These are phyloP conservation scores for Baronia brevicornis DNA, from an alignment of 2,888 invertebrate species.

Conservation along the genomic window DNA sequence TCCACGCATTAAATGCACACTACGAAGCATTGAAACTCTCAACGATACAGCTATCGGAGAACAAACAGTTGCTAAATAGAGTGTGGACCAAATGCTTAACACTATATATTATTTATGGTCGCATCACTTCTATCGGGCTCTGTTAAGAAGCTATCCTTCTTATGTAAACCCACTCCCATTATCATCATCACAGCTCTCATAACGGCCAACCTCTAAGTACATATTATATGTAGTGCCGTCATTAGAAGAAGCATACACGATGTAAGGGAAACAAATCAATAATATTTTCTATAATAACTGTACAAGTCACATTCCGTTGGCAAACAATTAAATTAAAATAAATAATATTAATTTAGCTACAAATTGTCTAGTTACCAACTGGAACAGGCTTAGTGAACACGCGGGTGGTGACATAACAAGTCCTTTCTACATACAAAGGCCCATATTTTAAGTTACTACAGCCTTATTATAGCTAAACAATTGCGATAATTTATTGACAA, in stretches of 20 bases:
- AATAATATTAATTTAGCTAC: conserved; percentile 70
- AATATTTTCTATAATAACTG: conserved; percentile 64
- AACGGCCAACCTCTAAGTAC: conserved; percentile 21
- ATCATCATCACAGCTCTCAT: conserved; percentile 24
- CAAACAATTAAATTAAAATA: conserved; percentile 67
- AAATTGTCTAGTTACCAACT: conserved; percentile 71
- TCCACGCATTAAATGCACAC: conserved; percentile 45
- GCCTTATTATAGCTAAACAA: conserved; percentile 61
- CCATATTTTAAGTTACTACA: conserved; percentile 42
- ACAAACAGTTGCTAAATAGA: conserved; percentile 18
- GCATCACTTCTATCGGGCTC: conserved; percentile 13
- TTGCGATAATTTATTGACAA: conserved; percentile 67
- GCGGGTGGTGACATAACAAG: conserved; percentile 71
- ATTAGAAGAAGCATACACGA: too few relatives aligned
- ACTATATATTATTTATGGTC: conserved; percentile 13
- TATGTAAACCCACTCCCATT: conserved; percentile 30
- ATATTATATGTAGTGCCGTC: conserved; percentile 11
- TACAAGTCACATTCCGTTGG: conserved; percentile 75
- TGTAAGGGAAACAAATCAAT: conserved; percentile 43
- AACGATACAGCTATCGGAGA: conserved; percentile 29
- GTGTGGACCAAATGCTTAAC: conserved; percentile 8
- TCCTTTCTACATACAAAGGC: conserved; percentile 61
- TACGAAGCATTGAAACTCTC: conserved; percentile 36
- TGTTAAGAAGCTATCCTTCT: conserved; percentile 43
- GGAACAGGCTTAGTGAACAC: conserved; percentile 73